Evolutionary conservation across 2,888 invertebrate genomes (phyloP).

Genomic region (Stramonita haemastoma): DNA sequence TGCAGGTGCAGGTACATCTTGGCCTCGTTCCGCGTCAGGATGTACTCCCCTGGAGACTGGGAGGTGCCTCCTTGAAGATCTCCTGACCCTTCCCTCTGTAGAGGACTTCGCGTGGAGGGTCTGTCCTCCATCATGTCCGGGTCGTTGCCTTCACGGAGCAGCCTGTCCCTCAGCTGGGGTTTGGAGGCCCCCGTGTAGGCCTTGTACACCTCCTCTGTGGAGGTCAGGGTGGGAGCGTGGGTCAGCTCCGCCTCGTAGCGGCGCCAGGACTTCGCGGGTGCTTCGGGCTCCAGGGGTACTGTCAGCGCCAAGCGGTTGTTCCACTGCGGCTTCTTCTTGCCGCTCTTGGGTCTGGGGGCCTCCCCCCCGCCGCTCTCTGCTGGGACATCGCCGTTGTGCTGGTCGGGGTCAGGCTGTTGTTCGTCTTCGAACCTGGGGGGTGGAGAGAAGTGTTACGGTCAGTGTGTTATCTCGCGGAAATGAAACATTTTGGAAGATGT

Average conservation of each 20-base stretch:
- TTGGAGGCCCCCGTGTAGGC: constrained; percentile 53
- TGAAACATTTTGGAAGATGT: background rate
- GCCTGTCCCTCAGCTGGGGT: constrained; percentile 43
- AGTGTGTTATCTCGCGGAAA: background rate
- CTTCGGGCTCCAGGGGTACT: background rate
- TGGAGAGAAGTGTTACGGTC: no score
- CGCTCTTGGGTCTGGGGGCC: background rate
- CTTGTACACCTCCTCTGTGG: constrained; percentile 53
- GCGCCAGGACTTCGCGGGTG: constrained; percentile 3
- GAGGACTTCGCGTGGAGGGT: background rate
- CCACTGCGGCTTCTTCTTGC: constrained; percentile 20
- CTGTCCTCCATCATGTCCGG: background rate
- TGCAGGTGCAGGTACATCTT: constrained; percentile 60
- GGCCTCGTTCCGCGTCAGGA: constrained; percentile 60
- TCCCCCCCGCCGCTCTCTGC: background rate
- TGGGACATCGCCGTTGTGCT: background rate
- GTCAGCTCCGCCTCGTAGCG: constrained; percentile 44
- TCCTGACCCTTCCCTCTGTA: constrained; percentile 38
- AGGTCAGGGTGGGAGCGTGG: constrained; percentile 51
- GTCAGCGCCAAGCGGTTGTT: background rate
- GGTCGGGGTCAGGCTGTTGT: background rate
- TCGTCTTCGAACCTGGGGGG: background rate
- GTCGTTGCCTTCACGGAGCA: constrained; percentile 40
- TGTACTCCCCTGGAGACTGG: constrained; percentile 56
- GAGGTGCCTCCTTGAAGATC: constrained; percentile 45